These are phyloP conservation scores for Caradrina clavipalpis DNA, from an alignment of 2,888 invertebrate species.

Conservation along the genomic window DNA sequence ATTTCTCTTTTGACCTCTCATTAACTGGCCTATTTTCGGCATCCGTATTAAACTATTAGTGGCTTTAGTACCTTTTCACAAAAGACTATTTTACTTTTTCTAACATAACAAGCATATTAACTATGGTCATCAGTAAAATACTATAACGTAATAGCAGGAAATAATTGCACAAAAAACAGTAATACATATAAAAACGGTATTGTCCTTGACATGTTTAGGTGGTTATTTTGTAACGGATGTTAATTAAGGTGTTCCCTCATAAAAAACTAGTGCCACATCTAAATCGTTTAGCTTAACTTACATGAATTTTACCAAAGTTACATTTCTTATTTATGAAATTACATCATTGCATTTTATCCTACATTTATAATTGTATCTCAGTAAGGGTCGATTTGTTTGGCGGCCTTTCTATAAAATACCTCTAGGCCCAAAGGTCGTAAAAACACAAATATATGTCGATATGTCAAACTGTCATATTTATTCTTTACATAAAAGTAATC, in stretches of 20 bases:
- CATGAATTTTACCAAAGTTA: not conserved
- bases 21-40: too few relatives aligned
- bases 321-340: too few relatives aligned
- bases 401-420: too few relatives aligned
- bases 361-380: too few relatives aligned
- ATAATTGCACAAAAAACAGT: conserved; percentile 5
- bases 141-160: not conserved
- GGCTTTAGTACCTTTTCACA: too few relatives aligned
- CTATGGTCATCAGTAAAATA: not conserved
- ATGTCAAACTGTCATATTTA: not conserved
- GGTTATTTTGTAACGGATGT: conserved; percentile 20
- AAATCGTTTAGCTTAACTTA: not conserved
- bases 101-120: not conserved
- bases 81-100: too few relatives aligned
- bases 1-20: too few relatives aligned
- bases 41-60: too few relatives aligned
- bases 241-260: conserved; percentile 8
- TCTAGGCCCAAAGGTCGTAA: too few relatives aligned
- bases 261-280: conserved; percentile 8
- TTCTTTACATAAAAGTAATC: not conserved
- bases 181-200: not conserved
- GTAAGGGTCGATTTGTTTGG: too few relatives aligned
- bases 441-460: too few relatives aligned
- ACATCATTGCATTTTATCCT: too few relatives aligned
- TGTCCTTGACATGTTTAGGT: conserved; percentile 38